A percentile compares a stretch with the other conserved stretches of the same genome.
phyloP scores from a whole-genome alignment of 2,113 vertebrate species.

The Anolis carolinensis region DNA sequence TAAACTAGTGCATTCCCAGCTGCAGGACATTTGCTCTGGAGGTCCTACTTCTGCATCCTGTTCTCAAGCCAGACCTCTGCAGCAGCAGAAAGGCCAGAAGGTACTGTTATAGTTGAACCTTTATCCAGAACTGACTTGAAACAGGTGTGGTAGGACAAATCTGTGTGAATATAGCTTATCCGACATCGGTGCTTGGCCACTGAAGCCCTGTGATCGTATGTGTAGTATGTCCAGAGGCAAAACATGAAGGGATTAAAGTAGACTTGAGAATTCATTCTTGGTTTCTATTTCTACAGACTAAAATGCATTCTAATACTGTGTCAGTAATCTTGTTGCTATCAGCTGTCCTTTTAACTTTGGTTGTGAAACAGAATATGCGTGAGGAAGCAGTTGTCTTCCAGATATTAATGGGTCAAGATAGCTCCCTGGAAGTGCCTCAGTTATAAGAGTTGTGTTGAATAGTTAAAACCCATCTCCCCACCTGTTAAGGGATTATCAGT shows the following conservation, averaged over 20 bases:
- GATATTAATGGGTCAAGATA: not conserved
- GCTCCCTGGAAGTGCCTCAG: not conserved
- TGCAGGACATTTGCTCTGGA: not conserved
- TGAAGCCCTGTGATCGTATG: not conserved
- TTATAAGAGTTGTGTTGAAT: not conserved
- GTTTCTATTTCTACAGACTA: slow-evolving; percentile 9
- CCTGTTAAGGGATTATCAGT: slow-evolving; percentile 6
- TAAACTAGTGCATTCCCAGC: not conserved
- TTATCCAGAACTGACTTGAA: not conserved
- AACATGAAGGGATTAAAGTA: not conserved
- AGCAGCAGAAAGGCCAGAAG: rapidly evolving
- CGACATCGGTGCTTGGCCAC: not conserved
- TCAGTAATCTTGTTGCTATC: not conserved
- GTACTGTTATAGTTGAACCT: rapidly evolving
- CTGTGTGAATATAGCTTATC: not conserved
- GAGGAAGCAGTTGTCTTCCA: not conserved
- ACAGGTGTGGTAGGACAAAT: rapidly evolving
- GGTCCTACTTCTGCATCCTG: rapidly evolving
- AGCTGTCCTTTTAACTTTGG: slow-evolving; percentile 14
- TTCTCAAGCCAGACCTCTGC: not conserved
- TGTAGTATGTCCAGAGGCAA: not conserved
- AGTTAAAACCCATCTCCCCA: slow-evolving; percentile 5
- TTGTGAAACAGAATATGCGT: slow-evolving; percentile 22
- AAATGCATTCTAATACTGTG: not conserved
- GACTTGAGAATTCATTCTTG: not conserved